Conservation (phyloP, 2,797 vertebrate genomes). For the Sebastolobus alascanus region DNA sequence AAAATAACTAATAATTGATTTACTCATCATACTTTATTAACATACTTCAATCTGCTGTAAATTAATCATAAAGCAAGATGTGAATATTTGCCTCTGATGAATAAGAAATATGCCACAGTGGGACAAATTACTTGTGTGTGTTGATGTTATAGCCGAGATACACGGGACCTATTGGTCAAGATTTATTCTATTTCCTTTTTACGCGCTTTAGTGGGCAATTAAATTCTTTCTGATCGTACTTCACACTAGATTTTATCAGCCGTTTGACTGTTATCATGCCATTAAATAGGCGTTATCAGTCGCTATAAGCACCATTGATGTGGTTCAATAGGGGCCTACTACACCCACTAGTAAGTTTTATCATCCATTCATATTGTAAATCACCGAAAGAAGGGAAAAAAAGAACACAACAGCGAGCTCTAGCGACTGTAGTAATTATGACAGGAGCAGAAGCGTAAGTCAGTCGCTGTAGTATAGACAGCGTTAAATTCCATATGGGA, state of each 20-base stretch:
- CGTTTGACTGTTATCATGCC: background rate
- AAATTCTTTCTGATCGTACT: background rate
- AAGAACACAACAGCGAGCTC: background rate
- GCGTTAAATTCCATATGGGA: background rate
- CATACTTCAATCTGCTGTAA: background rate
- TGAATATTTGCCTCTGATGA: slow-evolving; percentile 13
- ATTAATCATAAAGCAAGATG: background rate
- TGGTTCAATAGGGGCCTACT: background rate
- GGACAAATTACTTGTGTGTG: slow-evolving; percentile 9
- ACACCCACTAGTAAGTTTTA: background rate
- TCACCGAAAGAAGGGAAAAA: background rate
- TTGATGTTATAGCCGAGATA: background rate
- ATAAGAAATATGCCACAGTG: slow-evolving; percentile 8
- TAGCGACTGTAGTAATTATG: background rate
- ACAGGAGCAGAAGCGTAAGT: background rate
- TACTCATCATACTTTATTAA: background rate
- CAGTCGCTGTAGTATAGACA: background rate
- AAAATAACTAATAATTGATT: background rate
- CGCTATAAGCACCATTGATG: background rate
- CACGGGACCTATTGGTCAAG: background rate
- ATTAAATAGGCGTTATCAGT: background rate
- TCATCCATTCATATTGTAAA: background rate
- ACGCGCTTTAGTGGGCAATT: background rate
- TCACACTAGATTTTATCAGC: slow-evolving; percentile 9
- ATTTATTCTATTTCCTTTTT: background rate